Percentiles rank a stretch among this genome's conserved stretches.
Evolutionary conservation across 2,797 vertebrate species (phyloP).

Genomic region (Chiloscyllium punctatum): DNA sequence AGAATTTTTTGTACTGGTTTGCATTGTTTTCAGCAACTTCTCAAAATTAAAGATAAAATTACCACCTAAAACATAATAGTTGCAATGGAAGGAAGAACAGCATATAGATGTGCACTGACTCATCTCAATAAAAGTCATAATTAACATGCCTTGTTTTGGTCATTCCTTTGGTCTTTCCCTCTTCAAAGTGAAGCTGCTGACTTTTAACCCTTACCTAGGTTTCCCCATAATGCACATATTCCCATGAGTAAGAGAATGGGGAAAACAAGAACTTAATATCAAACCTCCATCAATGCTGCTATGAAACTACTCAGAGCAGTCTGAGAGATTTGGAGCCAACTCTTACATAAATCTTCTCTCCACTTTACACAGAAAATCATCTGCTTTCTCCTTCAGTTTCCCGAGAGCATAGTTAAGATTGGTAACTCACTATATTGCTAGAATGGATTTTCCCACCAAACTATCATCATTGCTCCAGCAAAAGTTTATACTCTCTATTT

Average conservation of each 20-base stretch:
- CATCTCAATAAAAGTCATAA: background rate
- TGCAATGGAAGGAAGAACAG: background rate
- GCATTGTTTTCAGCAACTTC: background rate
- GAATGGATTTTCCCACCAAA: no score
- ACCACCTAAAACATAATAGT: background rate
- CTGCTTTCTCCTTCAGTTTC: background rate
- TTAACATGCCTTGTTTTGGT: background rate
- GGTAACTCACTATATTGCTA: no score
- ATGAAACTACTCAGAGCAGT: background rate
- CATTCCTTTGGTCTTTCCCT: background rate
- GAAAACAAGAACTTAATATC: background rate
- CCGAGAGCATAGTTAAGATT: background rate
- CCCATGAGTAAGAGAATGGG: no score
- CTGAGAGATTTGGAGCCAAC: background rate
- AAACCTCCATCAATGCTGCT: background rate
- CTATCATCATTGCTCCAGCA: no score
- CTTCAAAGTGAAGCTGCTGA: background rate
- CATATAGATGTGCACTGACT: background rate
- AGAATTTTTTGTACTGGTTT: background rate
- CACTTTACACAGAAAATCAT: background rate
- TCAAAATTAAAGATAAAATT: background rate
- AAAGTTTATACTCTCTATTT: no score
- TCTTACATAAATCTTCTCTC: background rate
- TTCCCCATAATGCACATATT: background rate
- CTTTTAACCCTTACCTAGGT: background rate